These are phyloP conservation scores for Brotula barbata DNA, from an alignment of 2,797 vertebrate genomes.

Conservation along the genomic window DNA sequence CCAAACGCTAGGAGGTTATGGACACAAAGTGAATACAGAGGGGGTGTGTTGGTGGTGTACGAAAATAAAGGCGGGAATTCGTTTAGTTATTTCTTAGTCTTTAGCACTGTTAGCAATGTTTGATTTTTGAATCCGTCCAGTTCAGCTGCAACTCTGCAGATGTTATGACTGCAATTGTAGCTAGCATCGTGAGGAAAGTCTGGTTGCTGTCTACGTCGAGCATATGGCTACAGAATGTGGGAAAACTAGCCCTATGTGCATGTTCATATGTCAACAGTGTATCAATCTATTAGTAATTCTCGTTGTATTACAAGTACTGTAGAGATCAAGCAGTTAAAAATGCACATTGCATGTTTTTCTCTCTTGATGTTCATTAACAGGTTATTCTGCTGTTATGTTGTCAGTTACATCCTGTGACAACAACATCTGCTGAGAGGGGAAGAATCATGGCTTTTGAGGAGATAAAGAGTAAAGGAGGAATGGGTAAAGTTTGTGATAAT, in stretches of 20 bases:
- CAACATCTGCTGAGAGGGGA: slow-evolving; percentile 17
- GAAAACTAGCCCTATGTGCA: background rate
- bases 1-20: slow-evolving; percentile 36
- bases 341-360: background rate
- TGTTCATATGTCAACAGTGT: background rate
- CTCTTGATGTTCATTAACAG: slow-evolving; percentile 29
- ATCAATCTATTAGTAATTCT: background rate
- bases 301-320: background rate
- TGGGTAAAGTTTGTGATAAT: slow-evolving; percentile 54
- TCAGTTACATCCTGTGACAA: slow-evolving; percentile 32
- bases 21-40: slow-evolving; percentile 61
- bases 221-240: background rate
- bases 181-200: background rate
- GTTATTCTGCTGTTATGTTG: slow-evolving; percentile 39
- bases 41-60: slow-evolving; percentile 82
- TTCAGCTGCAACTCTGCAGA: slow-evolving; percentile 1
- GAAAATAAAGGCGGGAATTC: slow-evolving; percentile 81
- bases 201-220: background rate
- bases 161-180: background rate
- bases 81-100: slow-evolving; percentile 27
- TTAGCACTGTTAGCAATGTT: background rate
- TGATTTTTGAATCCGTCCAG: slow-evolving; percentile 10
- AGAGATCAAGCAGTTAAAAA: too few relatives aligned
- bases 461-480: slow-evolving; percentile 76
- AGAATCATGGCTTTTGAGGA: slow-evolving; percentile 79